Evolutionary conservation across 2,888 invertebrate genomes (phyloP).

Genomic region (Volucella zonaria): DNA sequence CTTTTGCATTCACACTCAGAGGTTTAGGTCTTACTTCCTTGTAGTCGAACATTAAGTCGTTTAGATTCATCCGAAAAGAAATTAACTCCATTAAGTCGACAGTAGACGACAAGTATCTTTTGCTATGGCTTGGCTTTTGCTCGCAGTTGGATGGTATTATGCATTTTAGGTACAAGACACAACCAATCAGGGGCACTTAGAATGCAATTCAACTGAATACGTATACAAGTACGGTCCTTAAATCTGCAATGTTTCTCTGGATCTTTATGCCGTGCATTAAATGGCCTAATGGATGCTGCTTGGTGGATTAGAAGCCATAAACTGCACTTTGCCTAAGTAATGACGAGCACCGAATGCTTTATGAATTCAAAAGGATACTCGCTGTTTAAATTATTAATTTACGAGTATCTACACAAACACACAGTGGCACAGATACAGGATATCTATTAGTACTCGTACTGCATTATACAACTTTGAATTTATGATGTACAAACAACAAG

Average conservation of each 20-base stretch:
- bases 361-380: conserved; percentile 54
- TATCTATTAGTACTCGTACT: background rate
- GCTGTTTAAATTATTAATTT: conserved; percentile 64
- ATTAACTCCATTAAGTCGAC: conserved; percentile 65
- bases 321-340: conserved; percentile 59
- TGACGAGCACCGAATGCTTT: conserved; percentile 18
- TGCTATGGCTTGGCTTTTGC: conserved; percentile 6
- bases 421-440: background rate
- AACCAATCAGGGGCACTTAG: conserved; percentile 57
- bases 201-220: conserved; percentile 51
- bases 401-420: conserved; percentile 7
- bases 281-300: conserved; percentile 64
- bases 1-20: conserved; percentile 17
- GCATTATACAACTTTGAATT: conserved; percentile 1
- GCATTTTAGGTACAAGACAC: background rate
- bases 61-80: conserved; percentile 60
- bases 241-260: background rate
- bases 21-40: conserved; percentile 18
- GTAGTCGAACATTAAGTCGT: conserved; percentile 29
- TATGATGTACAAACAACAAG: background rate
- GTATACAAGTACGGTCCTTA: background rate
- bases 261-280: conserved; percentile 9
- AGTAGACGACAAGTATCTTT: conserved; percentile 1
- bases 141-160: background rate
- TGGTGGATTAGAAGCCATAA: conserved; percentile 49